Conservation (phyloP, 2,113 vertebrate genomes). For the Sorex fumeus region DNA sequence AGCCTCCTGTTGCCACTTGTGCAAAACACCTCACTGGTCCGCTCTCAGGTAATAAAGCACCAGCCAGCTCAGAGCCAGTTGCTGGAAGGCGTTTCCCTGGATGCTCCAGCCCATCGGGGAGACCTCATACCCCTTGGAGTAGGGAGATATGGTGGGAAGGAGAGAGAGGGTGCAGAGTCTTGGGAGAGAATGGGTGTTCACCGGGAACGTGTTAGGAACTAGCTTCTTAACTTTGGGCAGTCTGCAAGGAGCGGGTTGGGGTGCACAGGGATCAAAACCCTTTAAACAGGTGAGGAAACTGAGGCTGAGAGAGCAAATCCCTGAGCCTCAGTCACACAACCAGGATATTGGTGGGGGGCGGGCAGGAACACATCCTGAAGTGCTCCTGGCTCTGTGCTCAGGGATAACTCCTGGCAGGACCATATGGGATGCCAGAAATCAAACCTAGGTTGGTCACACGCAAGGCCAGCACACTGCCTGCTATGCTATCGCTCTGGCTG, state of each 20-base stretch:
- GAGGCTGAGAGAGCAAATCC: neutral
- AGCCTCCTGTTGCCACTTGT: slow-evolving; percentile 9
- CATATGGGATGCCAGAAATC: no score
- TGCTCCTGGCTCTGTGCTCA: no score
- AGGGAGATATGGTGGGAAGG: neutral
- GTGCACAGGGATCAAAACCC: no score
- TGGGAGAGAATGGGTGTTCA: neutral
- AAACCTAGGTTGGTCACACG: no score
- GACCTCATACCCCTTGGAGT: neutral
- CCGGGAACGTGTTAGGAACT: neutral
- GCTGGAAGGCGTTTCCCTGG: neutral
- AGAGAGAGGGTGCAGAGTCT: neutral
- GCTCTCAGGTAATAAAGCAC: neutral
- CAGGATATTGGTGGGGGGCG: neutral
- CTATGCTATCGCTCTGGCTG: no score
- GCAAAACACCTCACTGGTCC: neutral
- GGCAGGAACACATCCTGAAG: no score
- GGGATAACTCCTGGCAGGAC: no score
- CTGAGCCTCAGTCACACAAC: neutral
- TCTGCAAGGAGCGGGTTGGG: neutral
- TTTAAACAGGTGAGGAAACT: neutral
- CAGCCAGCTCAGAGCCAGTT: neutral
- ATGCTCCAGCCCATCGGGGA: neutral
- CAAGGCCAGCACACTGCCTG: no score
- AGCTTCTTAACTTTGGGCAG: neutral